Base-by-base conservation (phyloP, 2,797 vertebrate genomes). In the Serranus cabrilla region DNA sequence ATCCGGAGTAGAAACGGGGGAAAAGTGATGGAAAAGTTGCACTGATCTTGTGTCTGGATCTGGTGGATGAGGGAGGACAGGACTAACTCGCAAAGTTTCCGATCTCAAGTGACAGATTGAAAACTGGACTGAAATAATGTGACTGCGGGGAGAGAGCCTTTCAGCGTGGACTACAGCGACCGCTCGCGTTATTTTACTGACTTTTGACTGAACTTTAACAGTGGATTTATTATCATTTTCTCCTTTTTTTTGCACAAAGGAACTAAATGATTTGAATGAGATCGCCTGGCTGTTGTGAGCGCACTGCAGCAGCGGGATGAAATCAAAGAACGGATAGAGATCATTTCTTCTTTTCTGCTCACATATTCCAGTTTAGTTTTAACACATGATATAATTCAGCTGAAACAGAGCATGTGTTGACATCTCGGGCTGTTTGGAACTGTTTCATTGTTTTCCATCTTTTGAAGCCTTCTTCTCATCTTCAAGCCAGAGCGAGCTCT, bases 1-100 rank as follows among this genome's bases (percentile, higher is more conserved):
- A 3, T 56, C 59, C 46, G 25, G 58, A 66, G 61, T 54, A 84
- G 74, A 67, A 81, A 60, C 72, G 10, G 54, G 37, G 43, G 43
- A 31, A 81, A 86, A 89, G 89, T 91, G 88, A 92, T 92, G 91
- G 83, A 83, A 91, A 94, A 94, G 89, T 94, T 91, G 87, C 87
- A 18, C 46, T 93, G 91, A 92, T 86, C 75, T 46, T 5, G 72
- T 45, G 73, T 77, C 46, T 50, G 78, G 81, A 55, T 77, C 84
- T 4, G 80, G 21, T 80, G 87, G 88, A 90, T 78, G 89, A 90
- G 81, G 84, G 72, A 75, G 71, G 69, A 83, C 83, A 50, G 83
- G 58, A 76, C 67, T 16, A 72, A 82, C 82, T 86, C 72, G 65
- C 73, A 93, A 93, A 93, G 82, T 93, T 95, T 85, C 84, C 83